These are phyloP conservation scores for Tachysurus vachellii DNA, from an alignment of 2,113 vertebrate genomes.

Conservation along the genomic window DNA sequence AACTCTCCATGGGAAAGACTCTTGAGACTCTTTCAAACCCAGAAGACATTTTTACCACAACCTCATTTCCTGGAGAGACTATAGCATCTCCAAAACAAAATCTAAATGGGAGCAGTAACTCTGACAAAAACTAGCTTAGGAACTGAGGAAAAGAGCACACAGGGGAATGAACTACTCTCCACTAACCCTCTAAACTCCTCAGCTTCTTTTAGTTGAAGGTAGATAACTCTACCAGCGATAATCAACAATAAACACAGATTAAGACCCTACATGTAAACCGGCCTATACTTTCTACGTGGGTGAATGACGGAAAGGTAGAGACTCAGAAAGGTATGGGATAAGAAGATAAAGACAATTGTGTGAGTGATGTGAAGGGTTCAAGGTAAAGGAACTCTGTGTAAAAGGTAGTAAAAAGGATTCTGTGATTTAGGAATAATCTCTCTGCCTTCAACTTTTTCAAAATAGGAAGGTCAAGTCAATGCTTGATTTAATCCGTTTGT, in stretches of 20 bases:
- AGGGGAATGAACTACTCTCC: not conserved
- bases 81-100: conserved; percentile 3
- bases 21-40: not conserved
- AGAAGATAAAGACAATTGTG: not conserved
- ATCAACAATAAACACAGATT: not conserved
- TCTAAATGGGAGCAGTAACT: conserved; percentile 6
- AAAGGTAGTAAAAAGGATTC: not conserved
- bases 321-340: not conserved
- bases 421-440: not conserved
- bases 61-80: conserved; percentile 32
- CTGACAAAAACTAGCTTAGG: not conserved
- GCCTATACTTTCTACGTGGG: not conserved
- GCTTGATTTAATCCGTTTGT: not conserved
- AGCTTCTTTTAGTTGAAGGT: not conserved
- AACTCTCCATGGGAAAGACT: not conserved
- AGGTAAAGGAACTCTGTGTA: not conserved
- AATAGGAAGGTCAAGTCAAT: not conserved
- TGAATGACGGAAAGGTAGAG: not conserved
- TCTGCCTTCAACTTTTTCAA: not conserved
- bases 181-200: not conserved
- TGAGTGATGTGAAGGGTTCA: not conserved
- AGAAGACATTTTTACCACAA: not conserved
- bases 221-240: not conserved
- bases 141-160: not conserved
- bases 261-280: not conserved